Evolutionary conservation across 2,113 vertebrate genomes (phyloP), one percentile per base, ranked within the genome.

Genomic region (Erythrocercus mccallii): DNA sequence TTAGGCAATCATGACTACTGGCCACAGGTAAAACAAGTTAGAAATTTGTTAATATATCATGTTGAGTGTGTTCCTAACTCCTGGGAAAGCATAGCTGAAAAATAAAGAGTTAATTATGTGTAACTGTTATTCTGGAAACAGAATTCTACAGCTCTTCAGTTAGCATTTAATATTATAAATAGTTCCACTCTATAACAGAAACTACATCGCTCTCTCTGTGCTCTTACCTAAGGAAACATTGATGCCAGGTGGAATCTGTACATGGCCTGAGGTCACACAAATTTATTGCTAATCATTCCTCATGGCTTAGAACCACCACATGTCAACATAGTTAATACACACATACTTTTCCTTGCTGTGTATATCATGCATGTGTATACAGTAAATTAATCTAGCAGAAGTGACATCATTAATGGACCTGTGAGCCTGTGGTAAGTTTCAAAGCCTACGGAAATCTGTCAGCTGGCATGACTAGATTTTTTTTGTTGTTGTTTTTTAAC

Each of bases 1-100:
- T 94, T 99, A 95, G 99, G 99, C 38, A 99, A 99, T 98, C 99
- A 99, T 42, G 99, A 99, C 97, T 99, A 99, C 90, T 99, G 99
- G 99, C 99, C 99, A 64, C 99, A 99, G 99, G 99, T 99, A 98
- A 95, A 80, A 77, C n/a, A 95, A 77, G 56, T 33, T 42, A 85
- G 48, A 53, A 62, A 21, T 79, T 28, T 33, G 17, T 81, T 87
- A 57, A 16, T 80, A 20, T 28, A 2, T 42, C 23, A 15, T 28
- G 47, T 1, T 77, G 25, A 48, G 6, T 57, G 45, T 71, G 40
- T 74, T 76, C 9, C 27, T 84, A 68, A 51, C 2, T 42, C 30
- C 38, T 68, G 40, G 73, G 61, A 92, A 82, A 47, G 18, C n/a
- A 77, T 4, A 2, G 73, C 23, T 71, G 44, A 77, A 80, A 69